Conservation (phyloP, 2,888 invertebrate genomes). For the Chymomyza amoena region DNA sequence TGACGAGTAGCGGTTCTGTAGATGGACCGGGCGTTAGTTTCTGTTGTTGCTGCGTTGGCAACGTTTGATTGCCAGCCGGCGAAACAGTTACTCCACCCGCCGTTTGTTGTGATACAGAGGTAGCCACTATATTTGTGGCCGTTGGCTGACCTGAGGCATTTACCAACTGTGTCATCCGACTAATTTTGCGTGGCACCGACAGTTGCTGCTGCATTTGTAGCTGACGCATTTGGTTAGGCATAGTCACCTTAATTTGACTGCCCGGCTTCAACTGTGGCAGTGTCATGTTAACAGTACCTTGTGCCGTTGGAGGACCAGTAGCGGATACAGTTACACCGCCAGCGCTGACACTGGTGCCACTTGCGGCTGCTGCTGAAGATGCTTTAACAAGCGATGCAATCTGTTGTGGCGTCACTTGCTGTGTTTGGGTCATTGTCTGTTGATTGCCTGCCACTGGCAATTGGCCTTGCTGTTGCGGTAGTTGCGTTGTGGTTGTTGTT, state of each 20-base stretch:
- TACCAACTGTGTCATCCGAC: constrained; percentile 82
- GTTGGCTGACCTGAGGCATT: constrained; percentile 64
- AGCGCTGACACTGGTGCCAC: constrained; percentile 58
- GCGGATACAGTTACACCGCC: constrained; percentile 75
- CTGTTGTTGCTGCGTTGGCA: constrained; percentile 47
- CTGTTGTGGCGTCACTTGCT: constrained; percentile 76
- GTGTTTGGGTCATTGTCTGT: constrained; percentile 67
- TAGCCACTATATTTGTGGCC: constrained; percentile 56
- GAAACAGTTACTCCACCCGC: constrained; percentile 47
- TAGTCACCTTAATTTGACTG: constrained; percentile 80
- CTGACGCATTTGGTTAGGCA: constrained; percentile 84
- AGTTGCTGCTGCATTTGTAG: constrained; percentile 82
- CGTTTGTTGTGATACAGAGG: constrained; percentile 51
- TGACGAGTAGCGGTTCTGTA: too few relatives aligned
- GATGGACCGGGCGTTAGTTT: constrained; percentile 68
- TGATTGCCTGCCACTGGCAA: constrained; percentile 62
- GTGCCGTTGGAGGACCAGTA: constrained; percentile 56
- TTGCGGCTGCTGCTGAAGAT: constrained; percentile 75
- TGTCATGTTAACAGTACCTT: constrained; percentile 77
- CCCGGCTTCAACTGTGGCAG: constrained; percentile 78
- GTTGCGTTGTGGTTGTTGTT: constrained; percentile 48
- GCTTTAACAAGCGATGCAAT: constrained; percentile 78
- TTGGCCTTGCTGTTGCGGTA: constrained; percentile 72
- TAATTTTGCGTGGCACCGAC: constrained; percentile 81
- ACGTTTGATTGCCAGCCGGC: constrained; percentile 23